phyloP scores from a whole-genome alignment of 2,888 invertebrate genomes.

The Drosophila barbarae region DNA sequence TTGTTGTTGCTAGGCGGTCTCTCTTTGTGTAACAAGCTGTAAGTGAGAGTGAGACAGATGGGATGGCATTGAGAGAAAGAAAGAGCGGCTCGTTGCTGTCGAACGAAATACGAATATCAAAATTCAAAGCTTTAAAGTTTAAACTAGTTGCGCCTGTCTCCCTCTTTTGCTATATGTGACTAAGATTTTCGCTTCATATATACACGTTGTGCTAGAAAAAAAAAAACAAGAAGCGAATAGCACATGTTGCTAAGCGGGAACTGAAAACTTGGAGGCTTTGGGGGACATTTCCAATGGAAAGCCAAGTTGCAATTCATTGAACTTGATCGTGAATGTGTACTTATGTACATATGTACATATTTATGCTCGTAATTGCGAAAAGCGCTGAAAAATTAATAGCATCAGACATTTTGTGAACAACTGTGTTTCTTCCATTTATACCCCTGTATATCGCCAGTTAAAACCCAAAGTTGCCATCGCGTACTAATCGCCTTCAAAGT shows the following conservation, averaged over 20 bases:
- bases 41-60: constrained; percentile 18
- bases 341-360: background rate
- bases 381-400: background rate
- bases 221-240: constrained; percentile 27
- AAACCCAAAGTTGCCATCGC: too few species aligned
- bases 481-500: too few species aligned
- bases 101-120: constrained; percentile 5
- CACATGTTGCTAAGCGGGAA: constrained; percentile 64
- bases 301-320: constrained; percentile 51
- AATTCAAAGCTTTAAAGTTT: constrained; percentile 61
- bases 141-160: constrained; percentile 67
- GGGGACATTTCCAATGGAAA: constrained; percentile 27
- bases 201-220: constrained; percentile 33
- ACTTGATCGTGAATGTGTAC: constrained; percentile 40
- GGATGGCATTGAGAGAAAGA: constrained; percentile 2
- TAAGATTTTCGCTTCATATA: constrained; percentile 10
- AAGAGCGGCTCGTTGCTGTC: constrained; percentile 1
- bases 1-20: constrained; percentile 41
- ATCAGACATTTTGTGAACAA: background rate
- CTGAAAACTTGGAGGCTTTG: background rate
- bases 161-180: constrained; percentile 9
- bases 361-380: background rate
- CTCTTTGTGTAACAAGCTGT: constrained; percentile 23
- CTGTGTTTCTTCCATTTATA: too few species aligned
- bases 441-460: too few species aligned